These are phyloP conservation scores for Microplitis demolitor DNA, from an alignment of 1,140 invertebrate genomes.

Conservation along the genomic window DNA sequence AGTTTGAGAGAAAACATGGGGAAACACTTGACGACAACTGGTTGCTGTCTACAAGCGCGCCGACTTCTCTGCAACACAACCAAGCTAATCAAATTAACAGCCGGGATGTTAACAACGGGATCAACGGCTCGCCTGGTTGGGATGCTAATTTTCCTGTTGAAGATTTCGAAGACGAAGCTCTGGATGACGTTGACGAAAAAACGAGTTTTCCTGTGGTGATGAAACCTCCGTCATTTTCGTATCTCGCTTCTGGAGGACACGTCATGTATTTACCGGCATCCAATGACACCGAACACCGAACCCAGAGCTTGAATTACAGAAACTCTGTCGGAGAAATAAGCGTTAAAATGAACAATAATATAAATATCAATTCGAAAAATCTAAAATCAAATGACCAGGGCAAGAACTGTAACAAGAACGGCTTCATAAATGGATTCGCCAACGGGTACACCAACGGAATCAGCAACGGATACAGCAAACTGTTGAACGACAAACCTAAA, in stretches of 20 bases:
- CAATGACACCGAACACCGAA: constrained; percentile 43
- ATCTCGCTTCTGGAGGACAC: constrained; percentile 65
- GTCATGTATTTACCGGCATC: constrained; percentile 81
- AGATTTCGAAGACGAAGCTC: constrained; percentile 47
- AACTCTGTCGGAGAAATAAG: constrained; percentile 5
- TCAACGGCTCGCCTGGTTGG: constrained; percentile 36
- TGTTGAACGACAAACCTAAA: background rate
- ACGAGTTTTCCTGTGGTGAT: constrained; percentile 48
- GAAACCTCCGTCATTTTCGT: constrained; percentile 60
- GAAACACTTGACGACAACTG: constrained; percentile 69
- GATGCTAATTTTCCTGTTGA: constrained; percentile 46
- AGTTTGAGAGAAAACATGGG: constrained; percentile 37
- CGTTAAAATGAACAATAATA: constrained; percentile 12
- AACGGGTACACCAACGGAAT: constrained; percentile 20
- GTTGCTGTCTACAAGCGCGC: constrained; percentile 78
- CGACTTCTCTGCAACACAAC: constrained; percentile 75
- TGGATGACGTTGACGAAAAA: constrained; percentile 40
- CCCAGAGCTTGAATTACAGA: constrained; percentile 39
- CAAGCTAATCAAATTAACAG: constrained; percentile 33
- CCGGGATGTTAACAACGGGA: constrained; percentile 2
- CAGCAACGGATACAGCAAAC: constrained; percentile 17
- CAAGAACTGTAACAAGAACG: constrained; percentile 14
- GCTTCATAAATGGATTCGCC: constrained; percentile 11
- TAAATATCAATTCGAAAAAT: constrained; percentile 29
- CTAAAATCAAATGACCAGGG: constrained; percentile 23